These are phyloP conservation scores for Himantopus leucocephalus DNA, from an alignment of 2,113 vertebrate species.

Conservation along the genomic window DNA sequence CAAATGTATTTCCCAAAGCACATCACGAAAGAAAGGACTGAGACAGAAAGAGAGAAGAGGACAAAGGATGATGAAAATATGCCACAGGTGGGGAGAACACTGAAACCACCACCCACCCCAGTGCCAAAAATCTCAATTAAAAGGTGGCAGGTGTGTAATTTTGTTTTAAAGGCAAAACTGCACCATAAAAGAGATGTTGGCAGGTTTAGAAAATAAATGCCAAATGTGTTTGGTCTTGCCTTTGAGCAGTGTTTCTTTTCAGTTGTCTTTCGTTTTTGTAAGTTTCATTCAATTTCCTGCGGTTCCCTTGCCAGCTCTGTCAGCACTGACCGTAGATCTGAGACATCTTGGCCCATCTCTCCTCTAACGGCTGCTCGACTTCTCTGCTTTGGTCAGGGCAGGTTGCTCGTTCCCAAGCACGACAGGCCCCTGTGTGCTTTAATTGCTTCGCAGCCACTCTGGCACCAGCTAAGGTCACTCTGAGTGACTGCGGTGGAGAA, in stretches of 20 bases:
- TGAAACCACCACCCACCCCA: background rate
- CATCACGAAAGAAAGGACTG: background rate
- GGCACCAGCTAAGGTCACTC: conserved; percentile 46
- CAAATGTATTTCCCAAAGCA: background rate
- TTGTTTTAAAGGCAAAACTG: background rate
- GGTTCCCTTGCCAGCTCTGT: background rate
- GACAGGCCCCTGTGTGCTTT: background rate
- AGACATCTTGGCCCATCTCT: conserved; percentile 1
- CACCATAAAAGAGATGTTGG: background rate
- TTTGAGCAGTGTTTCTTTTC: conserved; percentile 32
- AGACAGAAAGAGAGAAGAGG: background rate
- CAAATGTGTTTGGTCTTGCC: background rate
- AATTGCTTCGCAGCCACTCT: conserved; percentile 35
- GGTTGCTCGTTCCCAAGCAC: conserved; percentile 13
- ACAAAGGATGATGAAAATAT: background rate
- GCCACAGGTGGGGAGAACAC: background rate
- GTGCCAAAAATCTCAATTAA: background rate
- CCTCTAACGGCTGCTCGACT: background rate
- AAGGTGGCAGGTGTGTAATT: background rate
- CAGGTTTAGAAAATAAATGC: conserved; percentile 8
- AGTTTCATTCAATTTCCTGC: conserved; percentile 1
- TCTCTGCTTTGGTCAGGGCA: background rate
- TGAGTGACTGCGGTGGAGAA: background rate
- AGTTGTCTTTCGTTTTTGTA: background rate
- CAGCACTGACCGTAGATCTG: background rate